Evolutionary conservation across 1,140 invertebrate species (phyloP), one percentile per base, ranked within the genome.

Genomic region (Heliconius nattereri): DNA sequence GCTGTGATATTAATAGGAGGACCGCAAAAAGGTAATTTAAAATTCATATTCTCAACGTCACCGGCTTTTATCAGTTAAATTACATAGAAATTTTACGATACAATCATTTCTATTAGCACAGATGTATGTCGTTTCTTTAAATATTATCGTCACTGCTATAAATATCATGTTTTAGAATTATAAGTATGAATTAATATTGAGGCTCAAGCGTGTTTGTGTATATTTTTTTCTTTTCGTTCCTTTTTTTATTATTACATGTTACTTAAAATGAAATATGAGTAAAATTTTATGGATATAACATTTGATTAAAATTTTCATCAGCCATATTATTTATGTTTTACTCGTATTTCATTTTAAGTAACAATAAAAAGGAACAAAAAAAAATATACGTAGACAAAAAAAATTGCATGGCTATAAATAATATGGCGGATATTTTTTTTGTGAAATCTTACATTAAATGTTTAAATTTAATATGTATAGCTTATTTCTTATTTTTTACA

Each of bases 1-100:
- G 97, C 97, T 76, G 96, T 97, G 2, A 97, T 97, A 88, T 91
- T 97, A 76, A 96, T 97, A 81, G 97, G 97, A 9, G 97, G 97
- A 29, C 96, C 97, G 7, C 96, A 97, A 87, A 97, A 97, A 96
- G 97, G 97, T 96, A 95, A 87, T 45, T 79, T 71, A 73, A 77
- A 26, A 49, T 78, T 76, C 71, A 40, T 20, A 83, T 75, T 83
- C 72, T 80, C 79, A 73, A 87, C 84, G 82, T 88, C 84, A 89
- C 87, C 90, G 86, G 85, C 77, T 75, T 86, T 84, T 77, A 77
- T 84, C 71, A 73, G 60, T 74, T 40, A 60, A 49, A 57, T 70
- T 72, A 57, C 71, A 78, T 73, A 78, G 13, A 57, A 57, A 32
- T 20, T 52, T 52, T 52, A 52, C 13, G 40, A 20, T 45, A 73